Base-by-base conservation (phyloP, 2,888 invertebrate genomes). In the Cephalotes varians region DNA sequence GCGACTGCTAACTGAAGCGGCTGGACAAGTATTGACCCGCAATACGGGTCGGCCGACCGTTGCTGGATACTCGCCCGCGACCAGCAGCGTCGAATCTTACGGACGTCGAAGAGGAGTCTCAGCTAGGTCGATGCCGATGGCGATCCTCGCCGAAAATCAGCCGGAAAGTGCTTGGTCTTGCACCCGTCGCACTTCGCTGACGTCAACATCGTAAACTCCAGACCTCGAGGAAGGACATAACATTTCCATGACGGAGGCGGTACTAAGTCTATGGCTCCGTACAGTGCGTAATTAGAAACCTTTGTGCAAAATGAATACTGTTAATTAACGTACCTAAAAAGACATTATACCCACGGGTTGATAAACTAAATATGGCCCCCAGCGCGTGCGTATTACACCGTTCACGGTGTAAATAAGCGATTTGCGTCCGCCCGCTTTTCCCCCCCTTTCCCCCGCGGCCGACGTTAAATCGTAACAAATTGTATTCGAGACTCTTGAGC, bases 301-400 rank as follows among this genome's bases (percentile, higher is more conserved):
- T 95, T 95, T 95, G 95, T 95, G 95, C 95, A 95, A 95, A 95
- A 95, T 95, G 95, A 95, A 95, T 95, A 95, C 95, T 95, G 95
- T 95, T 95, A 95, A 95, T 95, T 95, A 95, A 95, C 95, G 95
- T 95, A 95, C 94, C 93, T 95, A 95, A 95, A 93, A 95, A 95
- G 95, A 95, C 95, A 95, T 95, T 95, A 95, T 95, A 95, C 90
- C 88, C 85, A 85, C 83, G 87, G 88, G 85, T 72, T 83, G 89
- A 89, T 90, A 88, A 91, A 91, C 91, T 93, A 92, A 93, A 92
- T 93, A 92, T 91, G 88, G 91, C 91, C 91, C 89, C 87, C 87
- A 87, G 88, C 88, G 86, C 85, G 82, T 89, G 91, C 91, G 90
- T 91, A 92, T 92, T 92, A 90, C 88, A 90, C 87, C 89, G 89